phyloP scores from a whole-genome alignment of 2,797 vertebrate species.

The Megaceryle alcyon region DNA sequence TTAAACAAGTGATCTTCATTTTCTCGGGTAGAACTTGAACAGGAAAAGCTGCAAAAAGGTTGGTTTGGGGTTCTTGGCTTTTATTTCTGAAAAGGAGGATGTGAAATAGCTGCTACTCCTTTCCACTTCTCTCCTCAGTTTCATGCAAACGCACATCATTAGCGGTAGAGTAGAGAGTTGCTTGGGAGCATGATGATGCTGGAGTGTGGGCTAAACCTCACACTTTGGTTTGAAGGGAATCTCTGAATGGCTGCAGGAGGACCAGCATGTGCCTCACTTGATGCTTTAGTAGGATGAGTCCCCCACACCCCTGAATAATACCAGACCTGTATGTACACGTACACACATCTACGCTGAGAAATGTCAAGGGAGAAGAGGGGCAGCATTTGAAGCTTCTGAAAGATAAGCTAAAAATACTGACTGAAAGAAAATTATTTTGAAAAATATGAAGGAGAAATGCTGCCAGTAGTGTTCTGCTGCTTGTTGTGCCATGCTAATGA shows the following conservation, averaged over 20 bases:
- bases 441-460: neutral
- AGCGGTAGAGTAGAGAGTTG: neutral
- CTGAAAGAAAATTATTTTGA: neutral
- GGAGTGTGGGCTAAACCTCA: neutral
- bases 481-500: neutral
- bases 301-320: neutral
- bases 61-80: neutral
- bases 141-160: neutral
- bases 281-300: neutral
- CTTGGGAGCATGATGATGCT: accelerated
- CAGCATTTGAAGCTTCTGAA: neutral
- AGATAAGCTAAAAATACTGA: neutral
- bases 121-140: neutral
- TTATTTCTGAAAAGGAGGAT: conserved; percentile 21
- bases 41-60: conserved; percentile 23
- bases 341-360: neutral
- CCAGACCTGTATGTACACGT: neutral
- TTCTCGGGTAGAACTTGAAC: neutral
- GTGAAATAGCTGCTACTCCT: conserved; percentile 9
- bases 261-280: neutral
- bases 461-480: neutral
- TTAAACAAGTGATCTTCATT: neutral
- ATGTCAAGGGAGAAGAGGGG: neutral
- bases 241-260: neutral
- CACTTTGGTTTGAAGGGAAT: neutral